phyloP scores from a whole-genome alignment of 2,888 invertebrate genomes.

The Caenorhabditis doughertyi region DNA sequence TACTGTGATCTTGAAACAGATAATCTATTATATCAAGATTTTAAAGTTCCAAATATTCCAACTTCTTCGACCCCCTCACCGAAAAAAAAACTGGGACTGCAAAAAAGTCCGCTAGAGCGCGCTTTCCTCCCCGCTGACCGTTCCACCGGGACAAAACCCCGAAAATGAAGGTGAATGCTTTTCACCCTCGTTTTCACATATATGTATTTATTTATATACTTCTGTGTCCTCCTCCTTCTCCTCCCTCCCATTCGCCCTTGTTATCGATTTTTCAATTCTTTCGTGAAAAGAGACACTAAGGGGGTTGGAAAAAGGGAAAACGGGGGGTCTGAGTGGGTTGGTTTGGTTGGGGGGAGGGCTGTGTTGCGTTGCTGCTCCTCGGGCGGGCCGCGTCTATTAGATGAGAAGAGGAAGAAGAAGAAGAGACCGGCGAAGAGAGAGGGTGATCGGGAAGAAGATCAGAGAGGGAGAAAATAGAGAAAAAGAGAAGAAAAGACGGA shows the following conservation, averaged over 20 bases:
- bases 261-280: slow-evolving; percentile 12
- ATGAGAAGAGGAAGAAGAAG: too few species aligned
- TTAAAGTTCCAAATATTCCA: too few species aligned
- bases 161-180: background rate
- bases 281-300: background rate
- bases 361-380: slow-evolving; percentile 19
- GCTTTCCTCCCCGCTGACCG: background rate
- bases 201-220: background rate
- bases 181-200: background rate
- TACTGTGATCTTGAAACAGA: too few species aligned
- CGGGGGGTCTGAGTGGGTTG: slow-evolving; percentile 31
- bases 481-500: background rate
- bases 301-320: background rate
- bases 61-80: too few species aligned
- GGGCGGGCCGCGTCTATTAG: background rate
- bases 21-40: too few species aligned
- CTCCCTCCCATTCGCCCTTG: too few species aligned
- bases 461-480: background rate
- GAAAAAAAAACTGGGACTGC: too few species aligned
- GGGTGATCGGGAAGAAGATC: background rate
- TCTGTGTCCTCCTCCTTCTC: too few species aligned
- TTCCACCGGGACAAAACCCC: background rate
- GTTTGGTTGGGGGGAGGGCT: too few species aligned
- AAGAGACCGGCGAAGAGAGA: too few species aligned
- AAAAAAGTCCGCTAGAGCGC: background rate